phyloP scores from a whole-genome alignment of 1,140 invertebrate species.

The Teleogryllus occipitalis region DNA sequence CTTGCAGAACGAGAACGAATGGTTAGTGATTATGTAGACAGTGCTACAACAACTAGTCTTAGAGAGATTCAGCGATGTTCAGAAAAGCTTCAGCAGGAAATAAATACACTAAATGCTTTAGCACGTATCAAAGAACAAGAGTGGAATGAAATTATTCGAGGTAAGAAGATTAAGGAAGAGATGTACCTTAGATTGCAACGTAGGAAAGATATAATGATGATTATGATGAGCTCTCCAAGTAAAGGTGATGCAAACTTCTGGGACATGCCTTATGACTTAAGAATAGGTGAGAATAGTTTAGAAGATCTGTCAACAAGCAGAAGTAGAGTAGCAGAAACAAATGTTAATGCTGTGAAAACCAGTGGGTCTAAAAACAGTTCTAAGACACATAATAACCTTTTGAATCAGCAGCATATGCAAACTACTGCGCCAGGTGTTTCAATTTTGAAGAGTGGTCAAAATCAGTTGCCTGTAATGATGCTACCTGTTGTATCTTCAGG shows the following conservation, averaged over 20 bases:
- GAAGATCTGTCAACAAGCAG: background rate
- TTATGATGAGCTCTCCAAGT: conserved; percentile 28
- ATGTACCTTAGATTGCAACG: conserved; percentile 57
- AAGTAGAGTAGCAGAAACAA: background rate
- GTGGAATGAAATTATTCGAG: conserved; percentile 70
- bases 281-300: conserved; percentile 11
- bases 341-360: conserved; percentile 8
- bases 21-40: conserved; percentile 50
- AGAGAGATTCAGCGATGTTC: conserved; percentile 49
- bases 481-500: conserved; percentile 28
- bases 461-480: conserved; percentile 25
- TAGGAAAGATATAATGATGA: conserved; percentile 49
- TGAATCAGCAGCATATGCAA: background rate
- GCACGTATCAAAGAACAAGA: conserved; percentile 69
- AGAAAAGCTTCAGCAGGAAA: conserved; percentile 48
- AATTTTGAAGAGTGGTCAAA: conserved; percentile 13
- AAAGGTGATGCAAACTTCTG: conserved; percentile 8
- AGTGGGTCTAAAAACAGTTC: background rate
- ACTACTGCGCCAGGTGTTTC: background rate
- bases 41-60: conserved; percentile 42
- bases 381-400: background rate
- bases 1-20: conserved; percentile 42
- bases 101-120: conserved; percentile 55
- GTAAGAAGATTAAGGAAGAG: conserved; percentile 75
- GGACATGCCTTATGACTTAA: conserved; percentile 12